Evolutionary conservation across 2,888 invertebrate genomes (phyloP).

Genomic region (Tiphia femorata): DNA sequence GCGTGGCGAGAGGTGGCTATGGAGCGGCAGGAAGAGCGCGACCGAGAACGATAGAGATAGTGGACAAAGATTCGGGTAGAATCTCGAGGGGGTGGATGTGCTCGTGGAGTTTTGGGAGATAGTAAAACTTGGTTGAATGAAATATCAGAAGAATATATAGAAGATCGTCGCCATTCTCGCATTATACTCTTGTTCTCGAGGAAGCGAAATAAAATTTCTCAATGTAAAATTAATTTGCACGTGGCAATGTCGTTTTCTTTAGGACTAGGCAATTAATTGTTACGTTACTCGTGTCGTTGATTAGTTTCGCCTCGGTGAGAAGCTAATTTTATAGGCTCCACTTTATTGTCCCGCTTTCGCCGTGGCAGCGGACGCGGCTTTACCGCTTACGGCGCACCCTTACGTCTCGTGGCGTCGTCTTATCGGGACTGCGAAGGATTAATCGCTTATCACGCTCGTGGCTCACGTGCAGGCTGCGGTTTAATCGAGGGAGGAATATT

Average conservation of each 20-base stretch:
- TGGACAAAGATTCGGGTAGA: too few relatives aligned
- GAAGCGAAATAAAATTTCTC: too few relatives aligned
- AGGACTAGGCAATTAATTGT: too few relatives aligned
- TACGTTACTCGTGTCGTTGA: constrained; percentile 45
- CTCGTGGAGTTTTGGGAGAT: constrained; percentile 33
- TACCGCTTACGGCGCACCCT: constrained; percentile 37
- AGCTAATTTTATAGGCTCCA: constrained; percentile 50
- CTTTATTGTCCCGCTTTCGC: constrained; percentile 48
- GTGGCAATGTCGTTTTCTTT: too few relatives aligned
- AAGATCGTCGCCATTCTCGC: too few relatives aligned
- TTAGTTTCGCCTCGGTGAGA: constrained; percentile 52
- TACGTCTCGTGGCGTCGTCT: constrained; percentile 46
- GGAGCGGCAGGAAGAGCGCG: constrained; percentile 37
- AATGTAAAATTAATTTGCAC: too few relatives aligned
- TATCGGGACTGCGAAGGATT: constrained; percentile 47
- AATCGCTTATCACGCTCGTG: constrained; percentile 47
- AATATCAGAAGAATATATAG: too few relatives aligned
- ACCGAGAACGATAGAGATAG: too few relatives aligned
- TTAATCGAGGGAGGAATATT: constrained; percentile 45
- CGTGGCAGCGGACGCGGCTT: constrained; percentile 41
- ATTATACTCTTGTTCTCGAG: too few relatives aligned
- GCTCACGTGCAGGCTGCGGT: constrained; percentile 39
- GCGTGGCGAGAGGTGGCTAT: constrained; percentile 46
- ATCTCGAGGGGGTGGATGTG: too few relatives aligned
- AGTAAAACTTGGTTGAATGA: constrained; percentile 48